Evolutionary conservation across 2,797 vertebrate genomes (phyloP).

Genomic region (Hydrolagus colliei): DNA sequence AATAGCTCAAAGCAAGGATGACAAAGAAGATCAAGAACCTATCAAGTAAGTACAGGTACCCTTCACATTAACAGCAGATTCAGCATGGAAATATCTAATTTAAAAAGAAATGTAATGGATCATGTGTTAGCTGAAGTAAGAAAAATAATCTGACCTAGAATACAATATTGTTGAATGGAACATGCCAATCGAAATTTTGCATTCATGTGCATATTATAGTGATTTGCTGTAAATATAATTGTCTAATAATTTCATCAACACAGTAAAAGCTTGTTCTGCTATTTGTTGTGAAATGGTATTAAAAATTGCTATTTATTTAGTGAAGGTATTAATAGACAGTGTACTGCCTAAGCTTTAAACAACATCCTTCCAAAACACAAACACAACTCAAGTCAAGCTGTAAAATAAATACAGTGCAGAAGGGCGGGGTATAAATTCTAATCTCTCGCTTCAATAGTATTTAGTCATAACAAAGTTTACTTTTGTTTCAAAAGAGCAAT

Average conservation of each 20-base stretch:
- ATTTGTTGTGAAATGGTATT: background rate
- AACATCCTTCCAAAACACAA: background rate
- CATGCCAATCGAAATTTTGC: background rate
- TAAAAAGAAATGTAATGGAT: background rate
- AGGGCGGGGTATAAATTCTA: background rate
- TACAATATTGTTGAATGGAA: background rate
- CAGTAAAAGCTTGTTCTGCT: background rate
- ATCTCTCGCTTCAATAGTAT: background rate
- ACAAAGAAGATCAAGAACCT: slow-evolving; percentile 98
- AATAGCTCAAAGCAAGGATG: slow-evolving; percentile 97
- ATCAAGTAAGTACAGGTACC: slow-evolving; percentile 71
- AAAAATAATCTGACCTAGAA: background rate
- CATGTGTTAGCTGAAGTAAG: background rate
- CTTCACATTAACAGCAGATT: too few relatives aligned
- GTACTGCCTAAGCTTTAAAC: background rate
- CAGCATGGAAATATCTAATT: background rate
- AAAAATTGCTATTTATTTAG: background rate
- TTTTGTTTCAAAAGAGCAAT: background rate
- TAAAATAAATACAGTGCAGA: background rate
- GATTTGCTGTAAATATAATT: too few relatives aligned
- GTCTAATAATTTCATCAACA: background rate
- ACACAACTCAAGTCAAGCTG: background rate
- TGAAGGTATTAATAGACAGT: background rate
- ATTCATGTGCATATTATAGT: background rate
- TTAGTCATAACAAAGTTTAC: background rate